Conservation (phyloP, 2,113 vertebrate genomes). For the Seriola rivoliana region DNA sequence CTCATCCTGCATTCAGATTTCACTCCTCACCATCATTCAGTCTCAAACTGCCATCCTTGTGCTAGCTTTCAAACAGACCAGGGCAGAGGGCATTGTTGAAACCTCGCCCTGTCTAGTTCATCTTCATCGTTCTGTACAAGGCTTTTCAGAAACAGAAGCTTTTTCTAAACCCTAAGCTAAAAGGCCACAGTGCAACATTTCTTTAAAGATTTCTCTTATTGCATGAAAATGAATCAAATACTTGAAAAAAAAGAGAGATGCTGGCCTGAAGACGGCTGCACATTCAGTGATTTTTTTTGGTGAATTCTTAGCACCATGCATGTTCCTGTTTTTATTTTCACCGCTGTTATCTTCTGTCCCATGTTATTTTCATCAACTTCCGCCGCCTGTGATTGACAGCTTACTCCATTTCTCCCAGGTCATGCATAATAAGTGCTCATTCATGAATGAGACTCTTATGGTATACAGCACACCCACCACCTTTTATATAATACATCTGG, state of each 20-base stretch:
- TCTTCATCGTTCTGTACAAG: conserved; percentile 40
- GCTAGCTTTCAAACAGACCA: conserved; percentile 40
- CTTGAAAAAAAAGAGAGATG: background rate
- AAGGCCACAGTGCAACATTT: conserved; percentile 11
- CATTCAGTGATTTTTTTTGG: no score
- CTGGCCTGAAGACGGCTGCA: background rate
- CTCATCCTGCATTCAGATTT: conserved; percentile 68
- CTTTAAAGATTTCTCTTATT: background rate
- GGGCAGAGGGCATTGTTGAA: conserved; percentile 42
- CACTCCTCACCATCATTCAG: conserved; percentile 34
- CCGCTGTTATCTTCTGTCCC: background rate
- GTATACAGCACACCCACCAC: conserved; percentile 36
- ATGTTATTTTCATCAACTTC: conserved; percentile 13
- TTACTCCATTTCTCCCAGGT: conserved; percentile 48
- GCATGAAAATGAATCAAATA: background rate
- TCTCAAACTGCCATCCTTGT: conserved; percentile 21
- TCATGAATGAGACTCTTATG: conserved; percentile 40
- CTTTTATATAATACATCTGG: conserved; percentile 55
- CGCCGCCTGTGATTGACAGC: conserved; percentile 17
- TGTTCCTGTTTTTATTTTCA: background rate
- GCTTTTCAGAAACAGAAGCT: conserved; percentile 10
- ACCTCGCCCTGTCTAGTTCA: conserved; percentile 40
- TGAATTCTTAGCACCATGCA: background rate
- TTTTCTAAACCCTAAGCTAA: conserved; percentile 27
- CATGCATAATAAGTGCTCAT: conserved; percentile 55